Evolutionary conservation across 1,140 invertebrate species (phyloP).

Genomic region (Schlechtendalia chinensis): DNA sequence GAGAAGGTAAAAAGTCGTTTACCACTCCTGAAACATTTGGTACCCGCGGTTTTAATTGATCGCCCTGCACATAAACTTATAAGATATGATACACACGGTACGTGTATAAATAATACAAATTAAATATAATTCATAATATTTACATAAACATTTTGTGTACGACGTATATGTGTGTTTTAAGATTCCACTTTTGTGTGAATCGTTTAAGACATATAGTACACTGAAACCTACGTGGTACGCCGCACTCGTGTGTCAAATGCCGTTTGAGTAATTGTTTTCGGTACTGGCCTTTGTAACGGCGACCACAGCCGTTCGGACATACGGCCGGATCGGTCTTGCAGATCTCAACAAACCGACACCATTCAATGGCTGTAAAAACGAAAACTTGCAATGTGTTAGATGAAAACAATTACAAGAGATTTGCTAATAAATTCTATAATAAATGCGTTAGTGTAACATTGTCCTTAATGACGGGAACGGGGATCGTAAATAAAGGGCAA

Average conservation of each 20-base stretch:
- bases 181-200: conserved; percentile 50
- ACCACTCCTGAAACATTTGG: too few species aligned
- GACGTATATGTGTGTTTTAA: conserved; percentile 47
- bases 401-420: neutral
- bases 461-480: too few species aligned
- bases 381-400: conserved; percentile 9
- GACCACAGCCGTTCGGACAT: conserved; percentile 54
- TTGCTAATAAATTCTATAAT: neutral
- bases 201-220: conserved; percentile 52
- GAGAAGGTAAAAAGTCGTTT: too few species aligned
- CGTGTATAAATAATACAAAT: too few species aligned
- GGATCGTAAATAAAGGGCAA: too few species aligned
- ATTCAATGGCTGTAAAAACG: conserved; percentile 13
- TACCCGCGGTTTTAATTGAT: too few species aligned
- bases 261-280: conserved; percentile 56
- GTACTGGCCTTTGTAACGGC: conserved; percentile 53
- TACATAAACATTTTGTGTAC: conserved; percentile 9
- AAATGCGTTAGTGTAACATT: too few species aligned
- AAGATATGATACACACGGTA: too few species aligned
- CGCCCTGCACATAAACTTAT: too few species aligned
- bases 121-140: neutral
- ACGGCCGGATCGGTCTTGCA: conserved; percentile 33
- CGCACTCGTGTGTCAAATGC: conserved; percentile 66
- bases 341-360: conserved; percentile 19
- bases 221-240: conserved; percentile 53